Base-by-base conservation (phyloP, 2,797 vertebrate genomes). In the Kryptopterus vitreolus region DNA sequence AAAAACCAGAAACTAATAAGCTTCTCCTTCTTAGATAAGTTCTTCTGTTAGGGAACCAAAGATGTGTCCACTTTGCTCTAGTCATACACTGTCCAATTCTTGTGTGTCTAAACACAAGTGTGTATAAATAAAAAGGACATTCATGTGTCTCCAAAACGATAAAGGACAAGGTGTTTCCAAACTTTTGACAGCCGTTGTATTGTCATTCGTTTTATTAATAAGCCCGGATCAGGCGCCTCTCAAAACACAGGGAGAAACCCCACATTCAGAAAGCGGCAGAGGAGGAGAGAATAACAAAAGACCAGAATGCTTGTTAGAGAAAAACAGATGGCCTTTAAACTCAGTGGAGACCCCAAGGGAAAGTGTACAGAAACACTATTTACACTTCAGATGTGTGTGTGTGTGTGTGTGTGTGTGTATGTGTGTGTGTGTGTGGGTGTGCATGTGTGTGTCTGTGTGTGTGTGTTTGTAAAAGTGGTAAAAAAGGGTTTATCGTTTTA, bases 291-390 rank as follows among this genome's bases (percentile, higher is more conserved):
- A 80, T 57, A 70, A 79, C 75, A 84, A 82, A 82, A 58, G 69
- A 46, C 43, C 55, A 77, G 57, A 90, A 92, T 92, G 92, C 92
- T 92, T 93, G 91, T 94, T 93, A 92, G 91, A 90, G 86, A 85
- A 89, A 93, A 93, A 93, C 92, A 94, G 92, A 94, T 94, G 93
- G 93, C 87, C 90, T 89, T 90, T 90, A 92, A 90, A 91, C 90
- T 92, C 89, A 84, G 86, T 52, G 87, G 89, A 89, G 63, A 69
- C 72, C 91, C 91, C 92, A 80, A 80, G 16, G 92, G 91, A 85
- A 81, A 71, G 89, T 85, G 84, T 84, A 31, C 85, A 89, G 90
- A 90, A 89, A 89, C 87, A 90, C 85, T 63, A 63, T 78, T 88
- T 81, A 82, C 70, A 78, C 70, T 72, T 84, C 63, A 72, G 71